Evolutionary conservation across 2,888 invertebrate species (phyloP), one percentile per base, ranked within the genome.

Genomic region (Operophtera brumata): DNA sequence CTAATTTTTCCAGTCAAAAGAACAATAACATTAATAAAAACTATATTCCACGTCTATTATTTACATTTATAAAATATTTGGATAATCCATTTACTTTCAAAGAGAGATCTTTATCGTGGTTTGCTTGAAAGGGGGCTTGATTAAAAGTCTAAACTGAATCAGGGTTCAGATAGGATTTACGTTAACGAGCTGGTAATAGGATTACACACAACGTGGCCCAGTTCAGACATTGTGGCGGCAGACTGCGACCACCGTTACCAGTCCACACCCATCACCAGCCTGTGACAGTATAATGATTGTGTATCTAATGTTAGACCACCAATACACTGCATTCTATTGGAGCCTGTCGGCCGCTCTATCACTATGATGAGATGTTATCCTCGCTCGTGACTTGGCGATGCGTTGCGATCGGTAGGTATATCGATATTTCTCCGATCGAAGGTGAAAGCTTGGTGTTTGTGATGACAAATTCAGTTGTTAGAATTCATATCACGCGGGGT

Each of bases 151-250:
- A 67, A 67, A 65, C 70, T 66, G 72, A 73, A 82, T 78, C 72
- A 68, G 72, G 82, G 76, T 77, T 76, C 70, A 71, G 72, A 71
- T 69, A 67, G 82, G 83, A 87, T 88, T n/a, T 80, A 80, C 77
- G 81, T 80, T 87, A 87, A 87, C 86, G 84, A 88, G 86, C 77
- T 82, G 80, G 77, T 87, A 89, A 87, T 87, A 84, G 82, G 88
- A 89, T 89, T 88, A 87, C 82, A 78, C 78, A 78, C 78, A 73
- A 78, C 69, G 77, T 77, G 88, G 78, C 82, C 89, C 81, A 86
- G 82, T 85, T 88, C 71, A 73, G 59, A 64, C 59, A 70, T 64
- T 64, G 74, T 74, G 80, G 84, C 81, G 84, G 77, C 64, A 60
- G 59, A 66, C 54, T 47, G 36, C 50, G 52, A 39, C 52, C 41